Evolutionary conservation across 2,797 vertebrate species (phyloP), one percentile per base, ranked within the genome.

Genomic region (Crocidura indochinensis): DNA sequence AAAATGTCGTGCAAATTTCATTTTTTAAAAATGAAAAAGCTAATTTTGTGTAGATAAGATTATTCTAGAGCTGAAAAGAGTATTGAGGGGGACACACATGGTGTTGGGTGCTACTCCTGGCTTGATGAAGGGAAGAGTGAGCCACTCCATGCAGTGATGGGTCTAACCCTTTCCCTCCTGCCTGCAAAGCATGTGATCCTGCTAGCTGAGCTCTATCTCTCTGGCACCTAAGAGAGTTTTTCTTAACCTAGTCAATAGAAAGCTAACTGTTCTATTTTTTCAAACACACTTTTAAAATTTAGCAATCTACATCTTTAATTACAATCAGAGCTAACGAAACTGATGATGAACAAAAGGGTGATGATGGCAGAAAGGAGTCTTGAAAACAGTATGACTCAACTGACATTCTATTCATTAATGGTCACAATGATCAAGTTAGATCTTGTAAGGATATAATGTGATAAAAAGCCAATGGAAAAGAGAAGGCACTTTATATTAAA

Each of bases 41-140:
- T 90, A 91, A 73, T 76, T 95, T 69, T 73, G 17, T 26, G 89
- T 1, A 76, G 74, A 82, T 69, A 72, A 88, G 82, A 82, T 10
- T 47, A 91, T 90, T 85, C 51, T 15, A 77, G 46, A 84, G 69
- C 14, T 85, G 19, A 87, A 71, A 2, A 71, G 38, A 91, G 20
- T 60, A 60, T 15, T 60, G 15, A 60, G 56, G 56, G 56, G 56
- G 15, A 60, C 17, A 60, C 15, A 51, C 51, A 51, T 51, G 51
- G 14, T 51, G 51, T 51, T 10, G 51, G 51, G 51, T 10, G 51
- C 51, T 15, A 60, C 56, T 60, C 56, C 56, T 60, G 56, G 56
- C 56, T 60, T 60, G 56, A 20, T 60, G 56, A 5, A 17, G 2
- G 56, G 56, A 20, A 60, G 56, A 15, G 38, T 38, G 38, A 5